These are phyloP conservation scores for Balaeniceps rex DNA, from an alignment of 2,113 vertebrate species.

Conservation along the genomic window DNA sequence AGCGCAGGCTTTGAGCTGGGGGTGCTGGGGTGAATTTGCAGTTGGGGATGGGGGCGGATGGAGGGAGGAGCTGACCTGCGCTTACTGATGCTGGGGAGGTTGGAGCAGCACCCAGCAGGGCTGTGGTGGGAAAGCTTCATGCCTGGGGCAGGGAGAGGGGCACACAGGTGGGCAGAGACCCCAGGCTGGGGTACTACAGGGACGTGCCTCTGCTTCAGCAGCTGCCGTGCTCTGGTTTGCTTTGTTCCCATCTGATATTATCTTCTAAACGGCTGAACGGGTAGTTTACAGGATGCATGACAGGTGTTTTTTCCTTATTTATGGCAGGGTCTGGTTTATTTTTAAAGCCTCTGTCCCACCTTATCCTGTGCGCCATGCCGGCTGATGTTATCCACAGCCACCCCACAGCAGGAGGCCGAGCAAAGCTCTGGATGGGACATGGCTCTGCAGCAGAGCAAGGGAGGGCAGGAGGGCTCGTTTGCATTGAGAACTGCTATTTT, in stretches of 20 bases:
- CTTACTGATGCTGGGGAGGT: not conserved
- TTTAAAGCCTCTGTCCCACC: not conserved
- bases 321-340: not conserved
- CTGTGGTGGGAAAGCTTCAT: not conserved
- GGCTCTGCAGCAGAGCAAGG: not conserved
- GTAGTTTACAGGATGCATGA: slow-evolving; percentile 1
- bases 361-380: not conserved
- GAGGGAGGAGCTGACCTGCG: not conserved
- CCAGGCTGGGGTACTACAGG: not conserved
- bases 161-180: not conserved
- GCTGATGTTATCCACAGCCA: not conserved
- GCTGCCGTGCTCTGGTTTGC: not conserved
- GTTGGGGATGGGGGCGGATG: not conserved
- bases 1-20: not conserved
- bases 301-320: slow-evolving; percentile 20
- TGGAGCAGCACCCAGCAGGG: not conserved
- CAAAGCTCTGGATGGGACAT: not conserved
- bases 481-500: not conserved
- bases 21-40: not conserved
- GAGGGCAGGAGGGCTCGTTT: not conserved
- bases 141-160: not conserved
- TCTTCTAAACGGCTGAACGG: not conserved
- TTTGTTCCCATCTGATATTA: not conserved
- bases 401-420: not conserved
- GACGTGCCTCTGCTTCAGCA: not conserved